Conservation (phyloP, 2,888 invertebrate species). For the Furcula furcula region DNA sequence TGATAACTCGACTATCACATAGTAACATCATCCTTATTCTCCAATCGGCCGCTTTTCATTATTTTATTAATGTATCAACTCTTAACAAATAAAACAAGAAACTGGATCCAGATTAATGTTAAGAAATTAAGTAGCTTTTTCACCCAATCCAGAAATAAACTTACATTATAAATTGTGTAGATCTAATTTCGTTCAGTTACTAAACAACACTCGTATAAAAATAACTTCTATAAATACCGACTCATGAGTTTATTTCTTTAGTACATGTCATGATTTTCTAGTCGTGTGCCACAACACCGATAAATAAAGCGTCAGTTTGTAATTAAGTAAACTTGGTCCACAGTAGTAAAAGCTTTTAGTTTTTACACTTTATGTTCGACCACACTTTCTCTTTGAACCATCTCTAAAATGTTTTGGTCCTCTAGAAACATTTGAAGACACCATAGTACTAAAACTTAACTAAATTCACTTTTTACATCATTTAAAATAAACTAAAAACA, state of each 20-base stretch:
- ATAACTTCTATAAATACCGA: slow-evolving; percentile 3
- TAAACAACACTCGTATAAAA: neutral
- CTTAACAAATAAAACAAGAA: no score
- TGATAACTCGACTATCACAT: no score
- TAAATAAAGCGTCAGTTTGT: slow-evolving; percentile 35
- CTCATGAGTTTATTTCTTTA: slow-evolving; percentile 1
- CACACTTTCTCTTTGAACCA: slow-evolving; percentile 24
- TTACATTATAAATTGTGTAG: no score
- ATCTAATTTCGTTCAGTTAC: no score
- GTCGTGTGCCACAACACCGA: slow-evolving; percentile 25
- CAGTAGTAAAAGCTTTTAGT: slow-evolving; percentile 40
- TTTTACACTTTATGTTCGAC: slow-evolving; percentile 35
- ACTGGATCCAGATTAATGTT: no score
- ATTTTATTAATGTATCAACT: no score
- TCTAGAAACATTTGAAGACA: slow-evolving; percentile 12
- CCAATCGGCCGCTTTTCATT: no score
- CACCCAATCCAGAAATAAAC: no score
- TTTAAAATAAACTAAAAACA: slow-evolving; percentile 15
- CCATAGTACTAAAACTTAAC: slow-evolving; percentile 19
- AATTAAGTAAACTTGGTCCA: slow-evolving; percentile 30
- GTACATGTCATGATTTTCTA: slow-evolving; percentile 5
- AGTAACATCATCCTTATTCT: no score
- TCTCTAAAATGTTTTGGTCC: slow-evolving; percentile 19
- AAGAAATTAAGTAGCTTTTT: no score
- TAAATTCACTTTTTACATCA: slow-evolving; percentile 15